Evolutionary conservation across 2,797 vertebrate genomes (phyloP).

Genomic region (Chaetodon trifasciatus): DNA sequence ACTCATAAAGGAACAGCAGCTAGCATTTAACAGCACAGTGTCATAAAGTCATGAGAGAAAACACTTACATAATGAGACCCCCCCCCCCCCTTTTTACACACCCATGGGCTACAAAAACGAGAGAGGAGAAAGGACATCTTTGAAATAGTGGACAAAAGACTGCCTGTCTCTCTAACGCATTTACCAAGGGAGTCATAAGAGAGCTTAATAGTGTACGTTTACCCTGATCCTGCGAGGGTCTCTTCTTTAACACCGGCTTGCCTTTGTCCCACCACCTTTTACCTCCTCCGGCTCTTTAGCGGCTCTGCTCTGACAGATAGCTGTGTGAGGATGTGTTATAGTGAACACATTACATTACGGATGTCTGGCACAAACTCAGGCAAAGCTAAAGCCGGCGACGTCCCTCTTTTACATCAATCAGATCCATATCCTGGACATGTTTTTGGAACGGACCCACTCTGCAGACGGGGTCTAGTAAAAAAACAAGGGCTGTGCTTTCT

Average conservation of each 20-base stretch:
- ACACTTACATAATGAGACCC: slow-evolving; percentile 60
- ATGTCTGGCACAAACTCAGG: background rate
- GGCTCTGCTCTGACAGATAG: background rate
- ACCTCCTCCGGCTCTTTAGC: background rate
- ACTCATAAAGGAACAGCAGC: slow-evolving; percentile 44
- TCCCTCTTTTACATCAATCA: slow-evolving; percentile 1
- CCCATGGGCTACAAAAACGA: slow-evolving; percentile 42
- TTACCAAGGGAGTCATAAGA: slow-evolving; percentile 55
- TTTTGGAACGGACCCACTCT: slow-evolving; percentile 11
- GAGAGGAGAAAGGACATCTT: slow-evolving; percentile 49
- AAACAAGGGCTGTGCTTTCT: slow-evolving; percentile 30
- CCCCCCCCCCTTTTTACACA: slow-evolving; percentile 11
- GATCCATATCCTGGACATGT: slow-evolving; percentile 29
- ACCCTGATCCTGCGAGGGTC: slow-evolving; percentile 1
- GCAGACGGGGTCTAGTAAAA: slow-evolving; percentile 20
- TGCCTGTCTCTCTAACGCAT: slow-evolving; percentile 59
- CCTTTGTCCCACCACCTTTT: slow-evolving; percentile 1
- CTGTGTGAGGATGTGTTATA: background rate
- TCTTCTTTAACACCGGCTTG: slow-evolving; percentile 2
- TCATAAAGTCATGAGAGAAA: slow-evolving; percentile 44
- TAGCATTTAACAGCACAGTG: slow-evolving; percentile 49
- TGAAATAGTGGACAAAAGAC: slow-evolving; percentile 68
- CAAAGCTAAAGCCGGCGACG: slow-evolving; percentile 13
- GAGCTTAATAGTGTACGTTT: slow-evolving; percentile 39
- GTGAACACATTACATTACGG: background rate